Base-by-base conservation (phyloP, 1,140 invertebrate species). In the Magallana angulata region DNA sequence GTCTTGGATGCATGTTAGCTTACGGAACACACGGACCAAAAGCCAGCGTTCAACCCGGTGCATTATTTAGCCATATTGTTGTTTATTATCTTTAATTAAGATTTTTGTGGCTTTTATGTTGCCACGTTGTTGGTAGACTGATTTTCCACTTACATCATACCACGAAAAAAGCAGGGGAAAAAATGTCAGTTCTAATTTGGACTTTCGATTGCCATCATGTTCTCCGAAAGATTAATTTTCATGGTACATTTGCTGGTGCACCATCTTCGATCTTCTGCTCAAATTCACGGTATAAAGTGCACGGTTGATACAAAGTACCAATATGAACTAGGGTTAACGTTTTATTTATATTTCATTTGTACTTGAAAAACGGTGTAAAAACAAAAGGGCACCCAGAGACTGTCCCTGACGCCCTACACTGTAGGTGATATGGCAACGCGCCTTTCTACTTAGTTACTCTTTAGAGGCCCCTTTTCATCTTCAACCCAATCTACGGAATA, bases 71-170 rank as follows among this genome's bases (percentile, higher is more conserved):
- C 68, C 30, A 48, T 48, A 8, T 76, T 76, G 24, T 30, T 36
- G 68, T 76, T 76, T 24, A 76, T 76, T 18, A 76, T 76, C 18
- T 76, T 76, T 76, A 30, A 76, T 76, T 76, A 9, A 76, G 30
- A 76, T 76, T 30, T 76, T 76, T 24, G 3, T 30, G 24, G 9
- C 36, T 76, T 76, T 76, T 30, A 71, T 76, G 68, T 18, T 30
- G 18, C 68, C 68, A 24, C 12, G 24, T 24, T 8, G 68, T 48
- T 30, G 24, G 36, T 11, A 30, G 68, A 76, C 12, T 76, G n/a
- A 5, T 68, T 18, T 68, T 76, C 2, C 6, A 12, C 68, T 30
- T 76, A 30, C 18, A 30, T 30, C 68, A 76, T 12, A 8, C 68
- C 68, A 36, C 12, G 24, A 24, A 30, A 30, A 36, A 48, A 48